These are phyloP conservation scores for Pemphigus obesinymphae DNA, from an alignment of 1,140 invertebrate genomes.

Conservation along the genomic window DNA sequence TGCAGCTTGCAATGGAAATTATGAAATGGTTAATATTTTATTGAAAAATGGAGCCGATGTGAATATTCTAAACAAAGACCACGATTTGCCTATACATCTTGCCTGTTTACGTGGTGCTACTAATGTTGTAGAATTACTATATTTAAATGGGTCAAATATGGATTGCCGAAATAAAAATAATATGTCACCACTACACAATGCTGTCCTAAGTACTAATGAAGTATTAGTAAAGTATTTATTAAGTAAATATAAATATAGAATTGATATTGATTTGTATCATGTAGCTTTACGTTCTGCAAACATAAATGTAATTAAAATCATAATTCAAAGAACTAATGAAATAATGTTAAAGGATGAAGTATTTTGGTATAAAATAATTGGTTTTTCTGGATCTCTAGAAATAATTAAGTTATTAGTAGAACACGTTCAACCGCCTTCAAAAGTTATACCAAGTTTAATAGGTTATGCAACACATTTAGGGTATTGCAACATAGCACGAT, in stretches of 20 bases:
- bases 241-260: background rate
- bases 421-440: background rate
- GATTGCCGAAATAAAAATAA: constrained; percentile 35
- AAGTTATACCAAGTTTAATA: background rate
- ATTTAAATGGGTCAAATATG: constrained; percentile 9
- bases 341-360: background rate
- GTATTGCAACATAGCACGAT: constrained; percentile 3
- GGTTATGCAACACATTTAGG: constrained; percentile 32
- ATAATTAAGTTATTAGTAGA: constrained; percentile 1
- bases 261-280: constrained; percentile 14
- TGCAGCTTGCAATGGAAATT: constrained; percentile 32
- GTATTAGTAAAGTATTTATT: constrained; percentile 9
- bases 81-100: constrained; percentile 31
- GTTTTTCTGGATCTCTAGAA: constrained; percentile 29
- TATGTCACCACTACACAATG: constrained; percentile 24
- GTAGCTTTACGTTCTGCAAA: constrained; percentile 21
- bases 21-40: constrained; percentile 35
- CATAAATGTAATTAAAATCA: background rate
- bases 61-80: constrained; percentile 22
- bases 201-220: constrained; percentile 17
- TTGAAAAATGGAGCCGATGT: constrained; percentile 36
- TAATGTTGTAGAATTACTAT: constrained; percentile 25
- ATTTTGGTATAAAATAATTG: constrained; percentile 19
- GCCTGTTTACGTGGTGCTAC: constrained; percentile 23
- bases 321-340: constrained; percentile 29